Base-by-base conservation (phyloP, 2,113 vertebrate species). In the Sinocyclocheilus maitianheensis region DNA sequence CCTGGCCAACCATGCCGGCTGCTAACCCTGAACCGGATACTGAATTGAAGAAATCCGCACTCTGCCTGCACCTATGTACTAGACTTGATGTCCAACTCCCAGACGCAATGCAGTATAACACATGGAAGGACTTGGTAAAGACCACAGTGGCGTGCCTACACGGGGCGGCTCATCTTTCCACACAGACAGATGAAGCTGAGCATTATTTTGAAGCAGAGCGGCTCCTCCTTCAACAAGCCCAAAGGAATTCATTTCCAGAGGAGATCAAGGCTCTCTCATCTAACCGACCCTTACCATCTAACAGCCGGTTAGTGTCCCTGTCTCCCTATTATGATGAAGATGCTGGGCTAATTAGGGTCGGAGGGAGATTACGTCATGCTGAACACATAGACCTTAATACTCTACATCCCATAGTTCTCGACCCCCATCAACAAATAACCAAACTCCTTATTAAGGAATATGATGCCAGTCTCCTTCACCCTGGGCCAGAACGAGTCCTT, bases 381-480 rank as follows among this genome's bases (percentile, higher is more conserved):
- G 40, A 74, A n/a, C 8, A 74, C n/a, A 74, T 74, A 46, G 71
- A 74, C 37, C 43, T n/a, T 20, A 12, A 74, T 74, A 20, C 37
- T 3, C 40, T 74, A 18, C 71, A 74, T 74, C 71, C 71, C 10
- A n/a, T 37, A 65, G 84, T 85, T 7, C 20, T 37, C 4, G 34
- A 37, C 37, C 37, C 37, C 37, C 10, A 7, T 34, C 84, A 79
- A 3, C 43, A 78, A 13, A 1, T 79, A 5, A 55, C 76, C 4
- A 30, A 58, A 30, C 77, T 85, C 16, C 46, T 86, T n/a, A 80
- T 81, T 18, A 58, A 78, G n/a, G 72, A 85, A 63, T 22, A 37
- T n/a, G 63, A 14, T 53, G n/a, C 34, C 11, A 24, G 22, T 12
- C 62, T 69, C 0, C 5, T n/a, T 7, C 84, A 85, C 46, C 63